phyloP scores from a whole-genome alignment of 2,797 vertebrate species.

The Melopsittacus undulatus region DNA sequence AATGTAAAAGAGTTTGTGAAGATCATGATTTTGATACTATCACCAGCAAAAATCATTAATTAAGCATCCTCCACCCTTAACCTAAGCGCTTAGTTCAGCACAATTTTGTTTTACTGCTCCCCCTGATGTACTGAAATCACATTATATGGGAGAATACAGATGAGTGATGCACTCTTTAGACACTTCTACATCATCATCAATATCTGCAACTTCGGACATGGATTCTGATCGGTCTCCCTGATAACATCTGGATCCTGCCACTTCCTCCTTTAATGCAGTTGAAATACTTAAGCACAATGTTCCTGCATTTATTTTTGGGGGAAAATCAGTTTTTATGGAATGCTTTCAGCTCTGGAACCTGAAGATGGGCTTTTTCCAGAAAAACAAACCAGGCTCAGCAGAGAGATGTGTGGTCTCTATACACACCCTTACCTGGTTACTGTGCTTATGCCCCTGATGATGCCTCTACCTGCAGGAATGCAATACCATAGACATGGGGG shows the following conservation, averaged over 20 bases:
- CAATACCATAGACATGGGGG: background rate
- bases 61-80: background rate
- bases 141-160: background rate
- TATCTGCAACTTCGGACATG: background rate
- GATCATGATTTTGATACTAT: background rate
- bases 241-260: background rate
- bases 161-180: background rate
- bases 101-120: background rate
- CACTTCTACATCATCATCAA: background rate
- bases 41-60: background rate
- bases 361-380: background rate
- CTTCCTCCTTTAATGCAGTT: background rate
- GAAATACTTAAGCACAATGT: background rate
- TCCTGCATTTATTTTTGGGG: accelerated
- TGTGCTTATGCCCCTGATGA: background rate
- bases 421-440: background rate
- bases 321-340: background rate
- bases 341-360: background rate
- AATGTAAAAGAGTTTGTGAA: background rate
- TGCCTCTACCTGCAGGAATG: background rate
- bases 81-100: background rate
- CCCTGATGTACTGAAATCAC: background rate
- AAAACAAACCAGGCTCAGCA: background rate
- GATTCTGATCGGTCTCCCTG: background rate
- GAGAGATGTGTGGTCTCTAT: background rate